phyloP scores from a whole-genome alignment of 2,797 vertebrate species.

The Argya squamiceps region DNA sequence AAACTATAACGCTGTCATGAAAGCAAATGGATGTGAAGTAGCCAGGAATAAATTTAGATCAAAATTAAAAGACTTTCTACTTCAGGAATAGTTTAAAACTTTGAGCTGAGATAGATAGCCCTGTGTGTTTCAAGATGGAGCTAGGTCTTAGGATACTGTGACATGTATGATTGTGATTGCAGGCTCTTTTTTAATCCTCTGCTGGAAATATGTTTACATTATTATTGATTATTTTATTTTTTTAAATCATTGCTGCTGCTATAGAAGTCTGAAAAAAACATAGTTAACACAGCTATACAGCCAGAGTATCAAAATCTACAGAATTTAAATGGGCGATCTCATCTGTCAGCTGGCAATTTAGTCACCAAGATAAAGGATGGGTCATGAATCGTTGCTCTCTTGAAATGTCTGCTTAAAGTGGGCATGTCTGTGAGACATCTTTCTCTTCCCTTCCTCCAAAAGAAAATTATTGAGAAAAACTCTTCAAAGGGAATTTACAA shows the following conservation, averaged over 20 bases:
- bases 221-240: not conserved
- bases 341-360: not conserved
- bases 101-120: not conserved
- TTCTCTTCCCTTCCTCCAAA: not conserved
- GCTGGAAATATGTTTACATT: not conserved
- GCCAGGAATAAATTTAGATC: not conserved
- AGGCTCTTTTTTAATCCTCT: not conserved
- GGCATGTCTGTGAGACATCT: not conserved
- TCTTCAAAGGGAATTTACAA: not conserved
- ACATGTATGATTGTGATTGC: not conserved
- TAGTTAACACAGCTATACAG: not conserved
- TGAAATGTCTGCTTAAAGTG: not conserved
- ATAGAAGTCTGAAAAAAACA: not conserved
- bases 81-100: not conserved
- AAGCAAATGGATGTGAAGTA: not conserved
- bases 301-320: not conserved
- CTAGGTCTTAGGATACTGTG: not conserved
- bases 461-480: not conserved
- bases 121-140: not conserved
- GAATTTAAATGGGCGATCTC: not conserved
- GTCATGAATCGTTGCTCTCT: not conserved
- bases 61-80: not conserved
- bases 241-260: not conserved
- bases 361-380: not conserved
- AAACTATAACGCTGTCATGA: fast-evolving